phyloP scores from a whole-genome alignment of 1,140 invertebrate genomes.

The Drosophila simulans region DNA sequence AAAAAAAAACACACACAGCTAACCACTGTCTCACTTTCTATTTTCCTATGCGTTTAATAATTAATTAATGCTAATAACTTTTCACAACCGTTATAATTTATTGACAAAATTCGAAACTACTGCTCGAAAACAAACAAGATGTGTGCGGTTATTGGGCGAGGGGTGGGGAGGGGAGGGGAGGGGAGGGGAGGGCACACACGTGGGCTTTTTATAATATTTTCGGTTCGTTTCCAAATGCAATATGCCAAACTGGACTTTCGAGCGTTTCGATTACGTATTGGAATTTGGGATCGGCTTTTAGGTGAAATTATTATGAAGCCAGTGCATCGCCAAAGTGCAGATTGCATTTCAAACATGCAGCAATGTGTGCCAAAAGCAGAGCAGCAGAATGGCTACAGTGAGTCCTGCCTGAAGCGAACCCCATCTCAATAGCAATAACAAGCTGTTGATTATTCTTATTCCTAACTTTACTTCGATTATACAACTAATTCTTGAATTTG shows the following conservation, averaged over 20 bases:
- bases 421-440: neutral
- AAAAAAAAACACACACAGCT: slow-evolving; percentile 4
- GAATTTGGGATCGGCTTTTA: slow-evolving; percentile 30
- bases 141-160: neutral
- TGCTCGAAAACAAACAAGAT: slow-evolving; percentile 37
- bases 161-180: slow-evolving; percentile 1
- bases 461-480: too few species aligned
- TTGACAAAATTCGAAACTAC: slow-evolving; percentile 77
- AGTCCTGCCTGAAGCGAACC: neutral
- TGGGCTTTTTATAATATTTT: slow-evolving; percentile 18
- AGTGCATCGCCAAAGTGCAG: neutral
- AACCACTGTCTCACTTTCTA: slow-evolving; percentile 67
- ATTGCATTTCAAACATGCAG: neutral
- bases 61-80: slow-evolving; percentile 84
- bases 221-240: slow-evolving; percentile 30
- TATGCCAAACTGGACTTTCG: slow-evolving; percentile 44
- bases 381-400: neutral
- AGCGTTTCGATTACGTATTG: slow-evolving; percentile 49
- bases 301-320: slow-evolving; percentile 48
- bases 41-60: slow-evolving; percentile 78
- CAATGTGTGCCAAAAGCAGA: neutral
- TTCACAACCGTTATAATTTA: slow-evolving; percentile 83
- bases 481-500: too few species aligned
- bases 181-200: slow-evolving; percentile 14
- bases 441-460: too few species aligned